phyloP scores from a whole-genome alignment of 1,140 invertebrate species.

The Leptestheria dahalacensis region DNA sequence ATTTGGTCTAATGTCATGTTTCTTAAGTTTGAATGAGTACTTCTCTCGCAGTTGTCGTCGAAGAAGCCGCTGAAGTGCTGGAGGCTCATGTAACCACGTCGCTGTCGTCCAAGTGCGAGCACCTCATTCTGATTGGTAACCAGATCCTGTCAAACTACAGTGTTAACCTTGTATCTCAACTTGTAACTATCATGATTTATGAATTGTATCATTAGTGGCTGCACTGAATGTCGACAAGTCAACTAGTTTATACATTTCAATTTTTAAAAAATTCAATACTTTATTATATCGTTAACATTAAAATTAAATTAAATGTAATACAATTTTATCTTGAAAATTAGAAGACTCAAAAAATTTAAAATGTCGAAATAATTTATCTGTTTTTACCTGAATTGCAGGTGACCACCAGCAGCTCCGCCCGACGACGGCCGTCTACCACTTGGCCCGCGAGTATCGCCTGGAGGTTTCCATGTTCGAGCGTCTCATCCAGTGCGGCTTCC shows the following conservation, averaged over 20 bases:
- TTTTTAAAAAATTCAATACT: too few relatives aligned
- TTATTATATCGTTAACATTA: too few relatives aligned
- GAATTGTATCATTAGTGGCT: too few relatives aligned
- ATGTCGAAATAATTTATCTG: neutral
- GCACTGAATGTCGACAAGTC: too few relatives aligned
- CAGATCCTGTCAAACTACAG: neutral
- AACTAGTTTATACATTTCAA: too few relatives aligned
- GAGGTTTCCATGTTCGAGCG: conserved; percentile 60
- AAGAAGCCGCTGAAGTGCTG: conserved; percentile 36
- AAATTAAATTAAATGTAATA: too few relatives aligned
- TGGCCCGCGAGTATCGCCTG: conserved; percentile 41
- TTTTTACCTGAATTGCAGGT: conserved; percentile 29
- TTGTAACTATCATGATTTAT: too few relatives aligned
- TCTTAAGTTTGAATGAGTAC: neutral
- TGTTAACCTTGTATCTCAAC: too few relatives aligned
- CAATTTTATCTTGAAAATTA: neutral
- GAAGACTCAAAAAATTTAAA: neutral
- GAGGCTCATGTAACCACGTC: conserved; percentile 30
- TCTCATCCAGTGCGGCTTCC: conserved; percentile 41
- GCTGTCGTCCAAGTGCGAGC: conserved; percentile 30
- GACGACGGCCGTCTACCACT: conserved; percentile 38
- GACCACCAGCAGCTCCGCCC: conserved; percentile 63
- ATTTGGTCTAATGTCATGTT: too few relatives aligned
- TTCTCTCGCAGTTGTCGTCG: conserved; percentile 25
- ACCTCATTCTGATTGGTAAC: conserved; percentile 34